Evolutionary conservation across 2,888 invertebrate genomes (phyloP).

Genomic region (Empis stercorea): DNA sequence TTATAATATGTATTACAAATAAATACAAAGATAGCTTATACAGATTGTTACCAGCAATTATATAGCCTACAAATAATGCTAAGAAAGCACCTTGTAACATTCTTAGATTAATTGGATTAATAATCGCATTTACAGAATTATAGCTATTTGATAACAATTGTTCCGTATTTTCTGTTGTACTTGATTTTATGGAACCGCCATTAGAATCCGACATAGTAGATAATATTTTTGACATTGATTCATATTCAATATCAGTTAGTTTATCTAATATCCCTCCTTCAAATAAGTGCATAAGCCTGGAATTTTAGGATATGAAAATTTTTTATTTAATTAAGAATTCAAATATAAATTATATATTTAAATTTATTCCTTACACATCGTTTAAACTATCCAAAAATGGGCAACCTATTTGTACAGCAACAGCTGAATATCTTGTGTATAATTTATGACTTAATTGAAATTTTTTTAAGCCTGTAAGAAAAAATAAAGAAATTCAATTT

Average conservation of each 20-base stretch:
- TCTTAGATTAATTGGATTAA: conserved; percentile 53
- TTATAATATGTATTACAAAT: no score
- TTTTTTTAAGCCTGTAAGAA: conserved; percentile 22
- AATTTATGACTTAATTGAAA: conserved; percentile 63
- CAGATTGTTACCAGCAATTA: conserved; percentile 36
- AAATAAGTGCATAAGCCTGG: conserved; percentile 56
- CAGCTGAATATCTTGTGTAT: conserved; percentile 64
- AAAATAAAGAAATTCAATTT: background rate
- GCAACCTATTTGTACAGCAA: conserved; percentile 62
- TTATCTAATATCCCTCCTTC: conserved; percentile 64
- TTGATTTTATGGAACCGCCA: conserved; percentile 19
- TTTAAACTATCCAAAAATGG: conserved; percentile 62
- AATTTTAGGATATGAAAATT: no score
- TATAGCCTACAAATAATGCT: conserved; percentile 49
- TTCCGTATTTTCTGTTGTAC: conserved; percentile 13
- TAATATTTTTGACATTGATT: conserved; percentile 47
- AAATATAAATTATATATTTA: no score
- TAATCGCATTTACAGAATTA: conserved; percentile 16
- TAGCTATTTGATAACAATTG: conserved; percentile 7
- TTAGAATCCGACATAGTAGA: conserved; percentile 19
- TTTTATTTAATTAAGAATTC: background rate
- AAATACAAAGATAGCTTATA: no score
- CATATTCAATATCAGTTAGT: conserved; percentile 65
- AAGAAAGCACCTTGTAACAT: conserved; percentile 65
- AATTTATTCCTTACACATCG: conserved; percentile 43